Conservation (phyloP, 2,888 invertebrate genomes). For the Coleophora flavipennella region DNA sequence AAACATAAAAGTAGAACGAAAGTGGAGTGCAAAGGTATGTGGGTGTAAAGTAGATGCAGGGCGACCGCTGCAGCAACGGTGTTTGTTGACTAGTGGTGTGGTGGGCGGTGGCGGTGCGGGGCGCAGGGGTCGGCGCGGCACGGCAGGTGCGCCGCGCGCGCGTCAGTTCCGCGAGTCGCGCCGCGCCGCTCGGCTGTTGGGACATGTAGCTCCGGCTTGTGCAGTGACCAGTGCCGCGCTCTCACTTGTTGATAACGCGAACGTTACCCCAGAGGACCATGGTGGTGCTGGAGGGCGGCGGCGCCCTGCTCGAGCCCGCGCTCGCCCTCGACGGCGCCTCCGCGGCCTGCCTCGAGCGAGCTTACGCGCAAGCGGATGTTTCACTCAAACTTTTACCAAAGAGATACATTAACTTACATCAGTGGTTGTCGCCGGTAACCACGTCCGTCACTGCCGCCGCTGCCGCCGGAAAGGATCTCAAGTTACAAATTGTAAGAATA, state of each 20-base stretch:
- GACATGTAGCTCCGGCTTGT: conserved; percentile 53
- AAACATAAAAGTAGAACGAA: conserved; percentile 27
- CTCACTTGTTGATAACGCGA: conserved; percentile 20
- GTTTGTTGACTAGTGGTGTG: conserved; percentile 59
- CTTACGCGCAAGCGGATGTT: conserved; percentile 85
- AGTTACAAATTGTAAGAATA: conserved; percentile 80
- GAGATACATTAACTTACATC: conserved; percentile 91
- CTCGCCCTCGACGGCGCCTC: conserved; percentile 81
- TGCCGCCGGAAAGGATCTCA: conserved; percentile 82
- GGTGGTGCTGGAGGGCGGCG: conserved; percentile 69
- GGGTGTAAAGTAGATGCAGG: conserved; percentile 55
- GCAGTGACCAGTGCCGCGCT: conserved; percentile 46
- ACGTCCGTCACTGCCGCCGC: conserved; percentile 59
- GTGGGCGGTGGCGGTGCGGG: conserved; percentile 37
- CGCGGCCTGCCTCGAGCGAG: conserved; percentile 80
- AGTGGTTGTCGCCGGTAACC: conserved; percentile 89
- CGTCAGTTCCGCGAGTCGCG: conserved; percentile 62
- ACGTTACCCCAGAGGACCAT: conserved; percentile 38
- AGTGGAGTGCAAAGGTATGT: conserved; percentile 42
- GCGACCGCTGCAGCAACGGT: conserved; percentile 62
- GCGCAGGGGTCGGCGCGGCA: conserved; percentile 32
- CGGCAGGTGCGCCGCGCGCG: conserved; percentile 49
- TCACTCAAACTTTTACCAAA: conserved; percentile 92
- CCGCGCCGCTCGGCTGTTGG: conserved; percentile 47
- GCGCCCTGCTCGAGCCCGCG: conserved; percentile 69